phyloP scores from a whole-genome alignment of 2,888 invertebrate genomes.

The Harpalus rufipes region DNA sequence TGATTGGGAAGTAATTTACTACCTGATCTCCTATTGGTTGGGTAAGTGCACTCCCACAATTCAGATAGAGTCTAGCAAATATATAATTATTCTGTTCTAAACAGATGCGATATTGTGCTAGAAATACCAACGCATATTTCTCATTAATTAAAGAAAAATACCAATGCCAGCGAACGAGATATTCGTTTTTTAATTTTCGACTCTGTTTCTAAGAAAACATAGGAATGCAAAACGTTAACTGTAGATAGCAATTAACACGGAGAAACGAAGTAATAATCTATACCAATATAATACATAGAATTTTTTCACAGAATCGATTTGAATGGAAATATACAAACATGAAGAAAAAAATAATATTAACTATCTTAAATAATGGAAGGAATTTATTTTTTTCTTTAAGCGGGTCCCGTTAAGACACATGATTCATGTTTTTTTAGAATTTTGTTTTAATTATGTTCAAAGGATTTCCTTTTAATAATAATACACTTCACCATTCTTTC shows the following conservation, averaged over 20 bases:
- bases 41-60: constrained; percentile 51
- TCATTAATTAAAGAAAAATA: constrained; percentile 39
- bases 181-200: constrained; percentile 7
- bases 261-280: neutral
- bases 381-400: too few species aligned
- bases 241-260: neutral
- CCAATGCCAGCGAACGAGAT: constrained; percentile 8
- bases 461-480: too few species aligned
- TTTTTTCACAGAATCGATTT: neutral
- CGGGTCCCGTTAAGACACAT: too few species aligned
- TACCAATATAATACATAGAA: neutral
- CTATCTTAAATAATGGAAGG: too few species aligned
- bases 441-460: too few species aligned
- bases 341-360: too few species aligned
- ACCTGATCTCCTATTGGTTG: constrained; percentile 48
- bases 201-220: constrained; percentile 5
- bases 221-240: neutral
- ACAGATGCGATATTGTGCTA: constrained; percentile 28
- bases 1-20: constrained; percentile 64
- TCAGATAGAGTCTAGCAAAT: constrained; percentile 39
- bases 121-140: constrained; percentile 34
- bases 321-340: neutral
- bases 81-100: constrained; percentile 26
- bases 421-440: too few species aligned
- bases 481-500: too few species aligned